A percentile compares a stretch with the other conserved stretches of the same genome.
These are phyloP conservation scores for Arctopsyche grandis DNA, from an alignment of 1,140 invertebrate species.

Conservation along the genomic window DNA sequence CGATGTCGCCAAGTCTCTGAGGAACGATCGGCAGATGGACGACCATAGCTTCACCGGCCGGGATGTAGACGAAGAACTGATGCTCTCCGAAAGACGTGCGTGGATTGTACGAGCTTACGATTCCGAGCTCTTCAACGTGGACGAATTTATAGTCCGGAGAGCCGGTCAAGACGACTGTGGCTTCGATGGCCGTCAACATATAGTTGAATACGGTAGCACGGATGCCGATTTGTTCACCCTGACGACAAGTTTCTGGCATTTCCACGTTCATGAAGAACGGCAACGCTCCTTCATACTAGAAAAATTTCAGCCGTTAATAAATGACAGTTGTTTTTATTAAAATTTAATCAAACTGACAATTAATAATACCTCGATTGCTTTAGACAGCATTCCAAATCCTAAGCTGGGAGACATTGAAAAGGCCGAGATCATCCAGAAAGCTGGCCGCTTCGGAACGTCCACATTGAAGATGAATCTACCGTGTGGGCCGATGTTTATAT, in stretches of 20 bases:
- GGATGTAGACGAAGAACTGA: conserved; percentile 92
- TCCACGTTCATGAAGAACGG: conserved; percentile 97
- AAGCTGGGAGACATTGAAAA: conserved; percentile 87
- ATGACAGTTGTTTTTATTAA: background rate
- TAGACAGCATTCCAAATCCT: conserved; percentile 87
- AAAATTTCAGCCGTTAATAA: conserved; percentile 36
- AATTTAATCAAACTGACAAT: background rate
- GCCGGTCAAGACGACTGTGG: conserved; percentile 85
- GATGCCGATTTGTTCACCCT: conserved; percentile 94
- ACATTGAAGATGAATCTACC: conserved; percentile 87
- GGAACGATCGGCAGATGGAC: conserved; percentile 94
- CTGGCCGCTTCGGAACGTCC: conserved; percentile 85
- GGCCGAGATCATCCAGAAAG: conserved; percentile 92
- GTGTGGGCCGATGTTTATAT: conserved; percentile 93
- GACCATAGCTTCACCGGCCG: conserved; percentile 78
- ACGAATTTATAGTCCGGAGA: conserved; percentile 93
- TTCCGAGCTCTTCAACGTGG: conserved; percentile 91
- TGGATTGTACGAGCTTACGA: conserved; percentile 85
- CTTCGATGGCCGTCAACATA: conserved; percentile 83
- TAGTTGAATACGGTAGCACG: conserved; percentile 95
- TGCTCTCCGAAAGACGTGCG: conserved; percentile 90
- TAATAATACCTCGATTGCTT: conserved; percentile 75
- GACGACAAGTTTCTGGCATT: conserved; percentile 82
- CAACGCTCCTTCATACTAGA: conserved; percentile 81
- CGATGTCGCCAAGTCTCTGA: conserved; percentile 80